Percentiles rank a stretch among this genome's conserved stretches.
Conservation (phyloP, 2,888 invertebrate genomes). For the Acleris cristana region DNA sequence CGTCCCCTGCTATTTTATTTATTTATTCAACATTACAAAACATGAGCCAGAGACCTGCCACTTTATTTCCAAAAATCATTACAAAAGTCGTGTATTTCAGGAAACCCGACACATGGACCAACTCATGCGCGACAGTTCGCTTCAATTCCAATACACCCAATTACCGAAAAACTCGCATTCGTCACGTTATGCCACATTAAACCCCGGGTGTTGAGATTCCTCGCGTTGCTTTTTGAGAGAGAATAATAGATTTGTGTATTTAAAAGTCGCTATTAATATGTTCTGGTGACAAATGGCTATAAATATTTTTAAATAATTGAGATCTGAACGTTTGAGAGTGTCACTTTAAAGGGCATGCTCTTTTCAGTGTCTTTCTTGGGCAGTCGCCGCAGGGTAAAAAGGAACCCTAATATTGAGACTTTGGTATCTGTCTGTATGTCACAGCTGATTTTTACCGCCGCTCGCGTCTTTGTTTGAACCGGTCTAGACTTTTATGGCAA, state of each 20-base stretch:
- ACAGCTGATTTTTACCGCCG: too few species aligned
- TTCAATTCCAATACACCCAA: slow-evolving; percentile 47
- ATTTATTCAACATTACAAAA: too few species aligned
- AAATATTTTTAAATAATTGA: not conserved
- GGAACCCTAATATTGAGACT: too few species aligned
- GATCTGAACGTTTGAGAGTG: too few species aligned
- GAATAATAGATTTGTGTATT: not conserved
- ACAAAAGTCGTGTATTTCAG: slow-evolving; percentile 26
- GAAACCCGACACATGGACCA: slow-evolving; percentile 41
- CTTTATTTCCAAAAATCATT: not conserved
- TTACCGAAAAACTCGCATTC: slow-evolving; percentile 62
- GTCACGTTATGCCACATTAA: slow-evolving; percentile 60
- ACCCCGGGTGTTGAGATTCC: slow-evolving; percentile 39
- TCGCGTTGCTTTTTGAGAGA: slow-evolving; percentile 3
- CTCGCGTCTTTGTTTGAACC: too few species aligned
- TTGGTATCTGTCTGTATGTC: too few species aligned
- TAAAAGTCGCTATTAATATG: not conserved
- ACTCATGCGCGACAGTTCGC: slow-evolving; percentile 52
- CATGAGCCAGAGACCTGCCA: too few species aligned
- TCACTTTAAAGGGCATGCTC: too few species aligned
- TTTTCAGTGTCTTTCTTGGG: too few species aligned
- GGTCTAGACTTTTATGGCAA: too few species aligned
- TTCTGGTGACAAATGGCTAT: not conserved
- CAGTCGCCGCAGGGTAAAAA: too few species aligned
- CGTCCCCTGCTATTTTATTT: too few species aligned